Evolutionary conservation across 1,140 invertebrate species (phyloP).

Genomic region (Scaptomyza hsui): DNA sequence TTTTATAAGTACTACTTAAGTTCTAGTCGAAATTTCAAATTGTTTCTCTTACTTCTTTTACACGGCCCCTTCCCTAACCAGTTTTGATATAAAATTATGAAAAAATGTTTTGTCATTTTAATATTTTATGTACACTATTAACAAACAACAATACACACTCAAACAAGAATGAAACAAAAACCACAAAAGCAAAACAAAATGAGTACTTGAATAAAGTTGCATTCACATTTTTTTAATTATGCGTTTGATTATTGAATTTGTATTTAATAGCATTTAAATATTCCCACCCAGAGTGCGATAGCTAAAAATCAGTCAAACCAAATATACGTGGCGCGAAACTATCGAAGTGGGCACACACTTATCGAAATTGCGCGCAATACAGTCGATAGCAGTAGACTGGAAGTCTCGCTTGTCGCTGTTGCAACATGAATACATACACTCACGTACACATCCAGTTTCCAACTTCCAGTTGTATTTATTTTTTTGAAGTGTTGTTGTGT

Average conservation of each 20-base stretch:
- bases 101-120: slow-evolving; percentile 71
- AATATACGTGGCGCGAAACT: background rate
- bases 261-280: background rate
- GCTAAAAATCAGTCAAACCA: background rate
- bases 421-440: slow-evolving; percentile 42
- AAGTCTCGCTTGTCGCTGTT: slow-evolving; percentile 20
- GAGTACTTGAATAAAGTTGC: slow-evolving; percentile 83
- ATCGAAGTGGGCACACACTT: background rate
- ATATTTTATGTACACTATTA: slow-evolving; percentile 67
- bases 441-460: slow-evolving; percentile 37
- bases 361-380: slow-evolving; percentile 46
- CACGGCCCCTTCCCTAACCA: slow-evolving; percentile 31
- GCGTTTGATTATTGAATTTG: background rate
- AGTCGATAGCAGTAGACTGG: slow-evolving; percentile 21
- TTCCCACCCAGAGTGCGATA: background rate
- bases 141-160: slow-evolving; percentile 46
- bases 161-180: slow-evolving; percentile 27
- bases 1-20: slow-evolving; percentile 68
- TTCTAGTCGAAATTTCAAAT: slow-evolving; percentile 84
- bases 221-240: slow-evolving; percentile 78
- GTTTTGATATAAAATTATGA: slow-evolving; percentile 73
- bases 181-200: slow-evolving; percentile 54
- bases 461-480: slow-evolving; percentile 56
- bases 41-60: slow-evolving; percentile 58
- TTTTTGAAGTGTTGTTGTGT: slow-evolving; percentile 56